Conservation (phyloP, 2,797 vertebrate genomes). For the Karalla daura region DNA sequence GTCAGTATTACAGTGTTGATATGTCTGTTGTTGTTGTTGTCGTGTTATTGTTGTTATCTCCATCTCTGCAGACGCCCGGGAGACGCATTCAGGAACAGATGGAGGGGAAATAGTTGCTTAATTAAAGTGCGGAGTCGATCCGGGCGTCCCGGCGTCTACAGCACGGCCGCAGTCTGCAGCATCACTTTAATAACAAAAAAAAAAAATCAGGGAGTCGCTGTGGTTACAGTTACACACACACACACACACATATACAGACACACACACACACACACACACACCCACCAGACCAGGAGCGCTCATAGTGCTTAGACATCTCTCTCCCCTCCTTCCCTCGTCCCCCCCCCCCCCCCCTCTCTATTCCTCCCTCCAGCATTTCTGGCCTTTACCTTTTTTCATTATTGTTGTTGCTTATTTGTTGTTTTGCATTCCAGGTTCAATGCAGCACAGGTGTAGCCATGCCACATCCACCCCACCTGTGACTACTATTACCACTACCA, state of each 20-base stretch:
- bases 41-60: neutral
- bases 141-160: constrained; percentile 73
- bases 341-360: constrained; percentile 54
- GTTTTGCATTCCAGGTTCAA: no score
- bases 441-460: no score
- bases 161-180: constrained; percentile 68
- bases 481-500: no score
- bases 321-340: constrained; percentile 53
- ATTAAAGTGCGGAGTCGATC: constrained; percentile 80
- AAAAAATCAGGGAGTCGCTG: constrained; percentile 77
- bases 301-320: no score
- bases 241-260: no score
- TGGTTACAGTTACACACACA: constrained; percentile 76
- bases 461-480: no score
- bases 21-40: constrained; percentile 1
- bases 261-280: no score
- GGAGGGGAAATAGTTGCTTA: constrained; percentile 75
- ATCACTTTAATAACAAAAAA: constrained; percentile 76
- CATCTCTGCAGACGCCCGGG: constrained; percentile 19
- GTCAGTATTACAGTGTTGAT: neutral
- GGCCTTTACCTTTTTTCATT: constrained; percentile 41
- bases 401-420: constrained; percentile 54
- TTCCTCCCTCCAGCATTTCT: constrained; percentile 58
- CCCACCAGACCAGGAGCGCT: no score
- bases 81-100: constrained; percentile 73